Evolutionary conservation across 2,888 invertebrate species (phyloP), one percentile per base, ranked within the genome.

Genomic region (Drosophila helvetica): DNA sequence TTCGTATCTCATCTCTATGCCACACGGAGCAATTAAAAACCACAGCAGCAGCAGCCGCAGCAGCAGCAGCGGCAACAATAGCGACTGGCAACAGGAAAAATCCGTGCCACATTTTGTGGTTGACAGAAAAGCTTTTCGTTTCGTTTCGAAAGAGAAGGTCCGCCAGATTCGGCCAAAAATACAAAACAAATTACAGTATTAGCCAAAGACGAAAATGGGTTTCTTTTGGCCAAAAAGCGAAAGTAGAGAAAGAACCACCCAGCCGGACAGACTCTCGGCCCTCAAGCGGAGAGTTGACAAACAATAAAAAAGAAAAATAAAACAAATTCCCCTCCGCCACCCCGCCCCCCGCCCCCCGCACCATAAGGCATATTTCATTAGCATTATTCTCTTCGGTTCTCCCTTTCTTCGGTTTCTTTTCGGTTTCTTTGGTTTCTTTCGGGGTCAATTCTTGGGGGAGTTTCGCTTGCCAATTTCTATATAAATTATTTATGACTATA

Each of bases 371-470:
- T 38, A 38, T 38, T 38, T 38, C 38, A 67, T 48, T 67, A 18
- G 47, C 27, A 27, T 27, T 27, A 27, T 27, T 27, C 27, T 27
- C 8, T 27, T 27, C 7, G 22, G 22, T 19, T 67, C 19, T 66
- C 47, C 47, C 46, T 38, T 38, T 38, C 38, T 38, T 38, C n/a
- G 15, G 6, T 38, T 15, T 38, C 15, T 38, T 38, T 38, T 38
- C 15, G 15, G 15, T 38, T 72, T 30, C 47, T 72, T 50, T 67
- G 15, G 15, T 38, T 72, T 30, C 47, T 72, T 50, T 67, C 79
- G 64, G 45, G 80, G 80, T 81, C 85, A 78, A 46, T 50, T 68
- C 55, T 80, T 27, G 82, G 83, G 88, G 86, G 84, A 78, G 78
- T 80, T 67, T 70, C 38, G 61, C 22, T 54, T 15, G 10, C 64